Evolutionary conservation across 2,888 invertebrate species (phyloP).

Genomic region (Ctena decussata): DNA sequence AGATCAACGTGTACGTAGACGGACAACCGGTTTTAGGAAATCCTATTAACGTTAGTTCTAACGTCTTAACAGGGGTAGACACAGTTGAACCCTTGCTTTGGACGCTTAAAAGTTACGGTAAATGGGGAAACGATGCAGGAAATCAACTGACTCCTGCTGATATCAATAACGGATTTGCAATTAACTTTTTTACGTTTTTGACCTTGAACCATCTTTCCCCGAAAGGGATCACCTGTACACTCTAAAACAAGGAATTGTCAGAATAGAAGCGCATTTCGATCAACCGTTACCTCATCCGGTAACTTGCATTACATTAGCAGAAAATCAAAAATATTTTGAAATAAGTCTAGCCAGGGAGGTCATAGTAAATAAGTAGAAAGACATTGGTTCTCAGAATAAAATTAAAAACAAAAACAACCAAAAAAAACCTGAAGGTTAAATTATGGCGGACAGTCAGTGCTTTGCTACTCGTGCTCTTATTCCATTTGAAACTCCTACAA

Average conservation of each 20-base stretch:
- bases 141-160: conserved; percentile 15
- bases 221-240: conserved; percentile 14
- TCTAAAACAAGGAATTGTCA: conserved; percentile 39
- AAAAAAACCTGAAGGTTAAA: not conserved
- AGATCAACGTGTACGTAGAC: conserved; percentile 28
- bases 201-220: conserved; percentile 23
- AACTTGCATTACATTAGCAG: conserved; percentile 34
- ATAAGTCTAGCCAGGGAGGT: conserved; percentile 28
- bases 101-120: conserved; percentile 5
- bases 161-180: conserved; percentile 16
- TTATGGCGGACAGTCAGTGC: not conserved
- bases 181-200: conserved; percentile 34
- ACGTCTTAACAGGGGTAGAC: conserved; percentile 9
- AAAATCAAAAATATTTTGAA: conserved; percentile 24
- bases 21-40: conserved; percentile 30
- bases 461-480: not conserved
- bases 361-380: not conserved
- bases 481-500: conserved; percentile 9
- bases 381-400: not conserved
- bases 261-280: conserved; percentile 27
- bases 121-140: conserved; percentile 22
- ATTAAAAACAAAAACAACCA: not conserved
- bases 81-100: conserved; percentile 16
- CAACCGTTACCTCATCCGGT: conserved; percentile 17
- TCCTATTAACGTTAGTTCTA: conserved; percentile 26